phyloP scores from a whole-genome alignment of 2,113 vertebrate species.

The Oryzias melastigma region DNA sequence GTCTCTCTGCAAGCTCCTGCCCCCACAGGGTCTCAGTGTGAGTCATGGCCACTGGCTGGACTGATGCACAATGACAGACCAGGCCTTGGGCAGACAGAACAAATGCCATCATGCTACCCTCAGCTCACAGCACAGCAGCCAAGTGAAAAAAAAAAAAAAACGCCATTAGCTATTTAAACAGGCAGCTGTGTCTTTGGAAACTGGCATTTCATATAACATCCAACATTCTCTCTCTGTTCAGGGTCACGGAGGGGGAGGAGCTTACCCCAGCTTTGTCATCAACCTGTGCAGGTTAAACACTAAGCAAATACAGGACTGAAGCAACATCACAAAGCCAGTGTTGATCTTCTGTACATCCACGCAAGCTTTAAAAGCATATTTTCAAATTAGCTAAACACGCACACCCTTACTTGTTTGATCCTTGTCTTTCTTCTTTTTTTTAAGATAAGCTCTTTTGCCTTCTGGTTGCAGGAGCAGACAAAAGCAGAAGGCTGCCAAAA shows the following conservation, averaged over 20 bases:
- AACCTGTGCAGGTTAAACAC: conserved; percentile 29
- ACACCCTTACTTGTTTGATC: background rate
- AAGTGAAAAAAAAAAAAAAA: conserved; percentile 19
- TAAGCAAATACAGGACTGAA: conserved; percentile 27
- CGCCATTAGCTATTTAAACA: conserved; percentile 44
- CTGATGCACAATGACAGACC: conserved; percentile 61
- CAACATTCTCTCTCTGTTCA: too few relatives aligned
- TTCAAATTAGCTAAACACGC: conserved; percentile 15
- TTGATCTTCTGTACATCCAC: conserved; percentile 14
- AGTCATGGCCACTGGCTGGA: conserved; percentile 58
- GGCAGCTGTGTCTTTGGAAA: conserved; percentile 49
- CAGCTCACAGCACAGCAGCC: conserved; percentile 23
- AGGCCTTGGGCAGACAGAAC: conserved; percentile 51
- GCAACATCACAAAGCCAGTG: conserved; percentile 19
- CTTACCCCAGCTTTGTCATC: too few relatives aligned
- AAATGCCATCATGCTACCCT: conserved; percentile 63
- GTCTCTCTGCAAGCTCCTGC: conserved; percentile 36
- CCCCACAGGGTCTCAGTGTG: conserved; percentile 52
- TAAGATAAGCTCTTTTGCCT: background rate
- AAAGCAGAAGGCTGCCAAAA: conserved; percentile 22
- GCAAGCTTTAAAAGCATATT: conserved; percentile 8
- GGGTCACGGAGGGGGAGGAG: too few relatives aligned
- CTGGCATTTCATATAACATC: conserved; percentile 11
- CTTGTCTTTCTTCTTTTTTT: background rate
- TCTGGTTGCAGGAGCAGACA: conserved; percentile 28